phyloP scores from a whole-genome alignment of 2,113 vertebrate species.

The Dolichotis patagonum region DNA sequence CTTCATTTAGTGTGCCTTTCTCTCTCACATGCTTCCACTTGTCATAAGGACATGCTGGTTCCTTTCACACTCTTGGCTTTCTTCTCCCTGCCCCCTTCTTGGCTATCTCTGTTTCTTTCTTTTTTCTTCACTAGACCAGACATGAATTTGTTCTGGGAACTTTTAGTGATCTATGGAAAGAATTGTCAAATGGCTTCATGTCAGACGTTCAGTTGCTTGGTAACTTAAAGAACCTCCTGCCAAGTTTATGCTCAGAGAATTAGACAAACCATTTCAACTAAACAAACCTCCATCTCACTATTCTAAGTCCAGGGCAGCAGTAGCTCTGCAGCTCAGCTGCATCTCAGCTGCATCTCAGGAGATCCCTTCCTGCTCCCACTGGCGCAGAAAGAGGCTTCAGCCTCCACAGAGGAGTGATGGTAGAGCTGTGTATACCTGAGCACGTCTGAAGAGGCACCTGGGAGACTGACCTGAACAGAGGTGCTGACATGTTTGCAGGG shows the following conservation, averaged over 20 bases:
- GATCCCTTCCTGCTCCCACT: background rate
- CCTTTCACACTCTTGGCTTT: conserved; percentile 28
- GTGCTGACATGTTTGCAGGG: background rate
- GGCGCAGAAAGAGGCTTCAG: background rate
- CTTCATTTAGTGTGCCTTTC: background rate
- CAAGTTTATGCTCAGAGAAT: conserved; percentile 77
- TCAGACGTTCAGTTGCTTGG: conserved; percentile 70
- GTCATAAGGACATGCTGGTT: background rate
- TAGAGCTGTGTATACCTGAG: background rate
- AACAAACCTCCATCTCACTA: background rate
- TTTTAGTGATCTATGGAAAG: conserved; percentile 75
- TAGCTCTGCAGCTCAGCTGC: background rate
- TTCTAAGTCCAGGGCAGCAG: conserved; percentile 39
- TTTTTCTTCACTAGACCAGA: conserved; percentile 55
- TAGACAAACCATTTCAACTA: conserved; percentile 46
- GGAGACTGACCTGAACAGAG: background rate
- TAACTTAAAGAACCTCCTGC: conserved; percentile 68
- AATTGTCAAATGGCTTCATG: conserved; percentile 49
- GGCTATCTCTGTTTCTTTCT: conserved; percentile 41
- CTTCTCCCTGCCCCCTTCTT: conserved; percentile 1
- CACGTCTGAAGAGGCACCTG: background rate
- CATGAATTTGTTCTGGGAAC: conserved; percentile 73
- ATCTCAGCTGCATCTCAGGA: conserved; percentile 7
- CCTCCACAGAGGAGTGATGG: background rate
- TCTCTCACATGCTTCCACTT: background rate